These are phyloP conservation scores for Tichodroma muraria DNA, from an alignment of 2,113 vertebrate species.

Conservation along the genomic window DNA sequence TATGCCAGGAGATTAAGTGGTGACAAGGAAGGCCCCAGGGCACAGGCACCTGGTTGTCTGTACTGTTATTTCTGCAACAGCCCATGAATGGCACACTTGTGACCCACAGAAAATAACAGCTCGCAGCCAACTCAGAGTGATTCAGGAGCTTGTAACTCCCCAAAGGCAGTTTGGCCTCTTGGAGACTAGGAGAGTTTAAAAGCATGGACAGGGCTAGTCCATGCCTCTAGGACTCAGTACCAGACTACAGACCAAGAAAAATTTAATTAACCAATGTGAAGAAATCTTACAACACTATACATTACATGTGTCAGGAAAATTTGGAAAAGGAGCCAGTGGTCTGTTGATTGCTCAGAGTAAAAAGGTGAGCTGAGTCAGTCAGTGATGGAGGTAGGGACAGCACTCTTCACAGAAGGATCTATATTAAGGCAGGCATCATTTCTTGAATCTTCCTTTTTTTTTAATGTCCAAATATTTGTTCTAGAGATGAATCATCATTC, in stretches of 20 bases:
- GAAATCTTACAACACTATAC: background rate
- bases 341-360: background rate
- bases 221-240: background rate
- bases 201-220: background rate
- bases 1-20: background rate
- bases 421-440: background rate
- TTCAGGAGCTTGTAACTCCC: background rate
- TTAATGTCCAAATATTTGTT: slow-evolving; percentile 15
- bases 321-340: background rate
- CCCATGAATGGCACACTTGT: background rate
- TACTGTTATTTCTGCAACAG: background rate
- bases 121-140: background rate
- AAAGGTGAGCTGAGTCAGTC: background rate
- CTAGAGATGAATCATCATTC: slow-evolving; percentile 32
- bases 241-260: background rate
- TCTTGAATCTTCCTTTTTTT: background rate
- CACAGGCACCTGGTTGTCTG: background rate
- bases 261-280: background rate
- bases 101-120: background rate
- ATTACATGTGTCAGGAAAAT: background rate
- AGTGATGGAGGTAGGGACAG: background rate
- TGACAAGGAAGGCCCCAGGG: background rate
- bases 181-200: background rate
- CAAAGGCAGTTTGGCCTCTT: background rate
- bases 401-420: background rate